These are phyloP conservation scores for Zeugodacus cucurbitae DNA, from an alignment of 1,140 invertebrate species.

Conservation along the genomic window DNA sequence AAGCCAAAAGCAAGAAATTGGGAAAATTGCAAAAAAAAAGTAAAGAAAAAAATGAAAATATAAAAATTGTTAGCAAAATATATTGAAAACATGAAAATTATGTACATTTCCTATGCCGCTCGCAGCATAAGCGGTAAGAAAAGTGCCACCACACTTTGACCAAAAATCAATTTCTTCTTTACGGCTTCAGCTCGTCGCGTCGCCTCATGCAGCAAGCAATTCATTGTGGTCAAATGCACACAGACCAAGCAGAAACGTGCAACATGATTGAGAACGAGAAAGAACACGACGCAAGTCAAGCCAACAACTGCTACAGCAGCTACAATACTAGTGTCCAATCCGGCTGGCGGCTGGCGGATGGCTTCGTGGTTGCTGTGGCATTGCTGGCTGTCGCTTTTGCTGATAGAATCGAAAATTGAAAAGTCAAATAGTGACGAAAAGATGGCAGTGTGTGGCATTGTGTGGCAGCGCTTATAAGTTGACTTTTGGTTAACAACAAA, in stretches of 20 bases:
- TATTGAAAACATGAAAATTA: conserved; percentile 21
- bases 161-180: conserved; percentile 29
- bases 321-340: too few species aligned
- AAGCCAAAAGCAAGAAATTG: neutral
- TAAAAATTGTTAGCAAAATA: neutral
- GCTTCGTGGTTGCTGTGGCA: neutral
- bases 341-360: neutral
- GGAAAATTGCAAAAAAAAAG: neutral
- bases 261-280: conserved; percentile 10
- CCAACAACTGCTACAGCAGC: neutral
- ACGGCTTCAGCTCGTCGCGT: neutral
- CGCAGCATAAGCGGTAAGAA: neutral
- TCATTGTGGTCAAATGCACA: conserved; percentile 36
- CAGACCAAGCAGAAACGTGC: conserved; percentile 15
- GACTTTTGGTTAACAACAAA: conserved; percentile 31
- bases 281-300: neutral
- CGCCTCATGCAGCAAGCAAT: neutral
- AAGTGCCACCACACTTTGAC: conserved; percentile 2
- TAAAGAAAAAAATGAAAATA: neutral
- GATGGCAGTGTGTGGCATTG: conserved; percentile 10
- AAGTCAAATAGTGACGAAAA: conserved; percentile 11
- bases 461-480: conserved; percentile 5
- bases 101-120: neutral
- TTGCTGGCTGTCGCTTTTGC: conserved; percentile 5
- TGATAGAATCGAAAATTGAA: conserved; percentile 26